These are phyloP conservation scores for Scaptomyza montana DNA, from an alignment of 1,140 invertebrate species.

Conservation along the genomic window DNA sequence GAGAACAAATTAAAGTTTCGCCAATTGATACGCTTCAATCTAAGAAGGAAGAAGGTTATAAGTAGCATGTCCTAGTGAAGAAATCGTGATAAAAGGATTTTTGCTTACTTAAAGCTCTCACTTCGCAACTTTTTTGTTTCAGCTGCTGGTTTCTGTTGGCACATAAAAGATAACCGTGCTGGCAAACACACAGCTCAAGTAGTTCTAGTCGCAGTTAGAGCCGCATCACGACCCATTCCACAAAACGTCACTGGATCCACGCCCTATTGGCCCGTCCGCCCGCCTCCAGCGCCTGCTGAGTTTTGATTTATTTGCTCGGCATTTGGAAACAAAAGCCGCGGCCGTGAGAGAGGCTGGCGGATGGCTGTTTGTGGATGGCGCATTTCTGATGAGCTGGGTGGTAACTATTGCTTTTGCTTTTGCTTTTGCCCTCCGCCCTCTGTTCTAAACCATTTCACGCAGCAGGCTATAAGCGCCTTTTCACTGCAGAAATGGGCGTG, in stretches of 20 bases:
- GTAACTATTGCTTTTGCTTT: constrained; percentile 1
- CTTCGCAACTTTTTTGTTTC: not conserved
- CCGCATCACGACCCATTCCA: constrained; percentile 28
- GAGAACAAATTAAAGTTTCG: no score
- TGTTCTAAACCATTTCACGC: constrained; percentile 8
- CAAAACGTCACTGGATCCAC: constrained; percentile 6
- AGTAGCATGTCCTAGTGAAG: no score
- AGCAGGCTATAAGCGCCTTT: constrained; percentile 50
- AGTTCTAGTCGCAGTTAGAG: constrained; percentile 38
- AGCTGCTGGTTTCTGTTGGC: constrained; percentile 10
- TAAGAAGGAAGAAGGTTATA: no score
- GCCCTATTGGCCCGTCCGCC: constrained; percentile 9
- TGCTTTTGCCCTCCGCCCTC: constrained; percentile 9
- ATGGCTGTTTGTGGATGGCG: constrained; percentile 13
- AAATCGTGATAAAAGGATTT: no score
- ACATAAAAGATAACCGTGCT: constrained; percentile 24
- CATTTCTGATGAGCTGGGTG: constrained; percentile 67
- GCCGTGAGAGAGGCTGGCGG: constrained; percentile 14
- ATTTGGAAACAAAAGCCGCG: constrained; percentile 70
- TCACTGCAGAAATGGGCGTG: constrained; percentile 48
- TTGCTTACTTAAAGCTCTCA: not conserved
- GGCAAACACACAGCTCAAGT: constrained; percentile 22
- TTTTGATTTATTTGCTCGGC: constrained; percentile 73
- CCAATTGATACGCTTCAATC: no score
- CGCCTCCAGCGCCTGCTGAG: constrained; percentile 30